A percentile compares a stretch with the other conserved stretches of the same genome.
Evolutionary conservation across 2,888 invertebrate genomes (phyloP).

Genomic region (Agriopis aurantiaria): DNA sequence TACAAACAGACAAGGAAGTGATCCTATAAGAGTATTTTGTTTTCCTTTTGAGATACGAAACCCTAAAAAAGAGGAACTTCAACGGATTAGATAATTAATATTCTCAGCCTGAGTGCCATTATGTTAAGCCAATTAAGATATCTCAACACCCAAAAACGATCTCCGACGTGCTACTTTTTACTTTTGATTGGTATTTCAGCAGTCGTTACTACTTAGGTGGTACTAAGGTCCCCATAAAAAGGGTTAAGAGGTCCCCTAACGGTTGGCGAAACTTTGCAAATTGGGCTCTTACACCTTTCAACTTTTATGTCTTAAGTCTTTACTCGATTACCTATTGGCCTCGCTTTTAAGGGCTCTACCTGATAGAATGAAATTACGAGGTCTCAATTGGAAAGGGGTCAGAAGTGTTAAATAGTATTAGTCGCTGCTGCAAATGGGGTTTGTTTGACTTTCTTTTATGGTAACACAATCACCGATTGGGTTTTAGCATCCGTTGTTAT

Average conservation of each 20-base stretch:
- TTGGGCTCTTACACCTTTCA: slow-evolving; percentile 52
- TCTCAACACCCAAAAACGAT: slow-evolving; percentile 38
- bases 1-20: too few relatives aligned
- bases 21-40: too few relatives aligned
- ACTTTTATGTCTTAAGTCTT: slow-evolving; percentile 55
- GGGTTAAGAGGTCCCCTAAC: slow-evolving; percentile 54
- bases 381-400: slow-evolving; percentile 20
- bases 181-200: slow-evolving; percentile 42
- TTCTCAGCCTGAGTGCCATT: slow-evolving; percentile 5
- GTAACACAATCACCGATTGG: slow-evolving; percentile 2
- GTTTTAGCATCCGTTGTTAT: not conserved
- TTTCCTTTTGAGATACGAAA: too few relatives aligned
- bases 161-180: slow-evolving; percentile 36
- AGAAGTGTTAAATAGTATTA: slow-evolving; percentile 18
- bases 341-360: slow-evolving; percentile 26
- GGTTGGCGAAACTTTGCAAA: slow-evolving; percentile 55
- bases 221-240: slow-evolving; percentile 49
- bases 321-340: slow-evolving; percentile 52
- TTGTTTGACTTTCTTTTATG: slow-evolving; percentile 12
- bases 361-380: slow-evolving; percentile 35
- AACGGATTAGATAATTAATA: slow-evolving; percentile 12
- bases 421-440: slow-evolving; percentile 5
- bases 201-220: slow-evolving; percentile 42
- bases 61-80: not conserved
- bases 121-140: slow-evolving; percentile 24